Base-by-base conservation (phyloP, 2,888 invertebrate genomes). In the Tenthredo notha region DNA sequence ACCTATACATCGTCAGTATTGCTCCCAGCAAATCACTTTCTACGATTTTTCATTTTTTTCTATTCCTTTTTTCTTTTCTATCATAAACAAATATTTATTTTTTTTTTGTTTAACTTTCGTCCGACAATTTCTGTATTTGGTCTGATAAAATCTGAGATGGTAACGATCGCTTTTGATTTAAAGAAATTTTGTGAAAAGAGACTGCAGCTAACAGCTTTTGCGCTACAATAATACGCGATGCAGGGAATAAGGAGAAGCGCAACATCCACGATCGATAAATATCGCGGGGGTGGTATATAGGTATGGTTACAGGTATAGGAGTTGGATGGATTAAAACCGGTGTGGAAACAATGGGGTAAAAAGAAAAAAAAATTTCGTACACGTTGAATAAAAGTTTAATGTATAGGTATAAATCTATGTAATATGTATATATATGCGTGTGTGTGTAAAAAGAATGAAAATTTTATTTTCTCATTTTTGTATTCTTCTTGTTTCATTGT, bases 241-340 rank as follows among this genome's bases (percentile, higher is more conserved):
- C 37, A 37, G 37, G 18, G 86, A 85, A 85, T 87, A 87, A 86
- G 87, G 83, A 74, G 40, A 74, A 85, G 84, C 75, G 85, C 65
- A 58, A 40, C 43, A 85, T 84, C 75, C 65, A 72, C 78, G 85
- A 74, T 74, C 72, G 72, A 74, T 43, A 74, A 74, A 74, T 74
- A 74, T 74, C 72, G 43, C 43, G 33, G 21, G 12, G 67, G 18
- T 18, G 33, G 33, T 7, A 33, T 33, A 12, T 25, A 10, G 61
- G 61, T 25, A 25, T 15, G 37, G 37, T 6, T 18, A 18, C 21
- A 25, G 61, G 61, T 18, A 10, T 18, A 33, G 4, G 61, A 10
- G 61, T 2, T 12, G 61, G 25, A 15, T 21, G 70, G 70, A n/a
- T 21, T 74, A 21, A 74, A 74, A 74, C 72, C 72, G 72, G 72